These are phyloP conservation scores for Ichneumoninae sp. DNA, from an alignment of 2,888 invertebrate genomes.

Conservation along the genomic window DNA sequence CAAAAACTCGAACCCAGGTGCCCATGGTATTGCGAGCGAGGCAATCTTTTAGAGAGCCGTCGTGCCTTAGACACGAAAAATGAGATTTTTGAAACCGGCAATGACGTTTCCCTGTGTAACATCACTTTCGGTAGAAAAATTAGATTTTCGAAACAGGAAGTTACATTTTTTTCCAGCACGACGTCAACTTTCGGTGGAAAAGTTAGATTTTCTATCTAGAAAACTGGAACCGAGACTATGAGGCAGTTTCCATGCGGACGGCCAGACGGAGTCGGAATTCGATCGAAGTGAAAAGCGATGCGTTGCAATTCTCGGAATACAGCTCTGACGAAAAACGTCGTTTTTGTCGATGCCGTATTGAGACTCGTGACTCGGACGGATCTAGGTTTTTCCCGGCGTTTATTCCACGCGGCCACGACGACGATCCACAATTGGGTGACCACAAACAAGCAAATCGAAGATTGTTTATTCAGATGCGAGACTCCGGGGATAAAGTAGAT, in stretches of 20 bases:
- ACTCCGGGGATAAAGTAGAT: constrained; percentile 39
- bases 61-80: constrained; percentile 30
- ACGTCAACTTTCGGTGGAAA: not conserved
- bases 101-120: not conserved
- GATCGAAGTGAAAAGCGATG: not conserved
- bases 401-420: not conserved
- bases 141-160: no score
- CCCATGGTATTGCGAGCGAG: constrained; percentile 34
- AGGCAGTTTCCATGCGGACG: not conserved
- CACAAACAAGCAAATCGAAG: constrained; percentile 29
- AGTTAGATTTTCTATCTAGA: not conserved
- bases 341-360: constrained; percentile 15
- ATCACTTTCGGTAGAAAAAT: no score
- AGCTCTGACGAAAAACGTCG: not conserved
- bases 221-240: not conserved
- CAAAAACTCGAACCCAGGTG: not conserved
- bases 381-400: not conserved
- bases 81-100: not conserved
- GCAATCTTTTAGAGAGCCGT: constrained; percentile 29
- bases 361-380: constrained; percentile 5
- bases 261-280: not conserved
- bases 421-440: not conserved
- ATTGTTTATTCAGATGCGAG: constrained; percentile 56
- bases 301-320: not conserved
- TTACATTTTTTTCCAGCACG: no score